phyloP scores from a whole-genome alignment of 2,797 vertebrate species.

The Bradypodion pumilum region DNA sequence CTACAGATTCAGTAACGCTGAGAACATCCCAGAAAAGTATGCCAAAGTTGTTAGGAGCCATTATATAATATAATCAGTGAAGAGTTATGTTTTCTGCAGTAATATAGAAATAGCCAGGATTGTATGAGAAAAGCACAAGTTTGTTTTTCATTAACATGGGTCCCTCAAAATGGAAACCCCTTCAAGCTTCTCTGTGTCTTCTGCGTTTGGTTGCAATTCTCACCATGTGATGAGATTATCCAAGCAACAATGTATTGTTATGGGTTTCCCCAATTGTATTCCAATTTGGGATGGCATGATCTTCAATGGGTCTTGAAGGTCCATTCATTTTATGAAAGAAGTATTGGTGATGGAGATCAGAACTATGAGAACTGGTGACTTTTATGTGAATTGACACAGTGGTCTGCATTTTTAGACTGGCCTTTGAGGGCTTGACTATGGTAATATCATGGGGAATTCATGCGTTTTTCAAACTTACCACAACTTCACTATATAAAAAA shows the following conservation, averaged over 20 bases:
- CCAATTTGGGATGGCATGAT: not conserved
- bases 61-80: too few species aligned
- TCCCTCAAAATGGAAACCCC: not conserved
- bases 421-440: not conserved
- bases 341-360: not conserved
- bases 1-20: too few species aligned
- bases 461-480: not conserved
- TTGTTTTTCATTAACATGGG: not conserved
- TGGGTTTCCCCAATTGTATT: not conserved
- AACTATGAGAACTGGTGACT: not conserved
- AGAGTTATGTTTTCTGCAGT: not conserved
- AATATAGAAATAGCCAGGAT: not conserved
- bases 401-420: not conserved
- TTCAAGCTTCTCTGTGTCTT: not conserved
- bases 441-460: not conserved
- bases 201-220: not conserved
- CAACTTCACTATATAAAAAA: not conserved
- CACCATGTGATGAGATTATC: not conserved
- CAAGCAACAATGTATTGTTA: not conserved
- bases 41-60: too few species aligned
- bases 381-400: not conserved
- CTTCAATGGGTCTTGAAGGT: not conserved
- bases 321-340: not conserved
- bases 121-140: not conserved
- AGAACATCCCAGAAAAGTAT: too few species aligned